These are phyloP conservation scores for Peromyscus maniculatus DNA, from an alignment of 2,113 vertebrate species.

Conservation along the genomic window DNA sequence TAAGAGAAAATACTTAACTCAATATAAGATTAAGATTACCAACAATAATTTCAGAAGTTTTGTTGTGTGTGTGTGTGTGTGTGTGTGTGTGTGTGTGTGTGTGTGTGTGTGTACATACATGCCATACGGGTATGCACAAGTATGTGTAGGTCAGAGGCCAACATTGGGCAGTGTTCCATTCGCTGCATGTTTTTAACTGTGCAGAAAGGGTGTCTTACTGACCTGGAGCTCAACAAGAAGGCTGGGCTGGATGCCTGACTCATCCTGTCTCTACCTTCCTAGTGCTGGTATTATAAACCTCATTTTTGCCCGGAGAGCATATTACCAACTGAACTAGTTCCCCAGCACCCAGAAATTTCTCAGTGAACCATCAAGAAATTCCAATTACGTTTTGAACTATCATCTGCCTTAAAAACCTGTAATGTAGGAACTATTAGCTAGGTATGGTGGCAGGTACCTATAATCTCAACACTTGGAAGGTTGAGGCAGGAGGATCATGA, in stretches of 20 bases:
- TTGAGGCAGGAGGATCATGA: background rate
- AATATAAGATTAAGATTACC: background rate
- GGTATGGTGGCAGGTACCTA: background rate
- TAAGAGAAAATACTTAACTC: background rate
- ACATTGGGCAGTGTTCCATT: background rate
- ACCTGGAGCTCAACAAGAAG: background rate
- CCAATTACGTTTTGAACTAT: no score
- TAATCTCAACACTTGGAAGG: background rate
- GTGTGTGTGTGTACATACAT: background rate
- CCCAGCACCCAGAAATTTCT: background rate
- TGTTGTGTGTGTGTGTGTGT: no score
- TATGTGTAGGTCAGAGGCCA: background rate
- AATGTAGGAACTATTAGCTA: background rate
- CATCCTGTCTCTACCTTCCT: background rate
- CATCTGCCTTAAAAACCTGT: background rate
- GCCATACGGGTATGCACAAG: background rate
- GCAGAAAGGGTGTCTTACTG: background rate
- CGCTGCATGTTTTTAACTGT: background rate
- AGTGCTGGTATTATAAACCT: background rate
- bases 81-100: background rate
- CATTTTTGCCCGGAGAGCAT: background rate
- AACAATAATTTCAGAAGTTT: background rate
- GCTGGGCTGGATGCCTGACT: background rate
- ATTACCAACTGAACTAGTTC: background rate
- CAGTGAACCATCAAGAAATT: background rate